A percentile compares a stretch with the other conserved stretches of the same genome.
Conservation (phyloP, 2,113 vertebrate genomes). For the Vireo altiloquus region DNA sequence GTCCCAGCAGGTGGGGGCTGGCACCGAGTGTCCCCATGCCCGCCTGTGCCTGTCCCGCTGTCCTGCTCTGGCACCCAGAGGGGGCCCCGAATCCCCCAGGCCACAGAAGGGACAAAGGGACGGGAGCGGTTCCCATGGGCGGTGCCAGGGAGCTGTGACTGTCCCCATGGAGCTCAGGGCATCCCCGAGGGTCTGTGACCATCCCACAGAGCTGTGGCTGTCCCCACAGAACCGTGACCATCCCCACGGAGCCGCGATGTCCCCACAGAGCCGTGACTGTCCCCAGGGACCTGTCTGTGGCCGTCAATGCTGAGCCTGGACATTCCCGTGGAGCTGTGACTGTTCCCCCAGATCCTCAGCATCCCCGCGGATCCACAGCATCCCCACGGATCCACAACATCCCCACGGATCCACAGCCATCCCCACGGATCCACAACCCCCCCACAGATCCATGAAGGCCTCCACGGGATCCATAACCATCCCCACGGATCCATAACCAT, state of each 20-base stretch:
- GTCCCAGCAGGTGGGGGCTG: not conserved
- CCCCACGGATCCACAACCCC: not conserved
- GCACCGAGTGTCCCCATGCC: fast-evolving
- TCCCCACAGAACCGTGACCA: fast-evolving
- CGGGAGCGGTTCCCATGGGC: fast-evolving
- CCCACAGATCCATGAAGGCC: not conserved
- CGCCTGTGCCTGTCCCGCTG: fast-evolving
- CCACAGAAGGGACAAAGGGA: not conserved
- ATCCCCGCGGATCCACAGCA: not conserved
- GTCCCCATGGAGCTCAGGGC: fast-evolving
- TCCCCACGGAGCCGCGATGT: fast-evolving
- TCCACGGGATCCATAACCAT: no score
- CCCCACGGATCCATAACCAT: fast-evolving
- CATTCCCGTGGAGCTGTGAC: not conserved
- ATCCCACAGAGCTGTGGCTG: fast-evolving
- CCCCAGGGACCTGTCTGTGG: not conserved
- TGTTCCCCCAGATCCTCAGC: not conserved
- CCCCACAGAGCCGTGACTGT: not conserved
- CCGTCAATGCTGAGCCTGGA: not conserved
- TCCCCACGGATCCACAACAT: not conserved
- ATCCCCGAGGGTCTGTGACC: fast-evolving
- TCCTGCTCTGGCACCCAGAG: not conserved
- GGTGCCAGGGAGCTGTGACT: not conserved
- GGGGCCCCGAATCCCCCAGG: not conserved
- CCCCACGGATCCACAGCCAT: not conserved